These are phyloP conservation scores for Ceyx erithaca DNA, from an alignment of 2,797 vertebrate genomes.

Conservation along the genomic window DNA sequence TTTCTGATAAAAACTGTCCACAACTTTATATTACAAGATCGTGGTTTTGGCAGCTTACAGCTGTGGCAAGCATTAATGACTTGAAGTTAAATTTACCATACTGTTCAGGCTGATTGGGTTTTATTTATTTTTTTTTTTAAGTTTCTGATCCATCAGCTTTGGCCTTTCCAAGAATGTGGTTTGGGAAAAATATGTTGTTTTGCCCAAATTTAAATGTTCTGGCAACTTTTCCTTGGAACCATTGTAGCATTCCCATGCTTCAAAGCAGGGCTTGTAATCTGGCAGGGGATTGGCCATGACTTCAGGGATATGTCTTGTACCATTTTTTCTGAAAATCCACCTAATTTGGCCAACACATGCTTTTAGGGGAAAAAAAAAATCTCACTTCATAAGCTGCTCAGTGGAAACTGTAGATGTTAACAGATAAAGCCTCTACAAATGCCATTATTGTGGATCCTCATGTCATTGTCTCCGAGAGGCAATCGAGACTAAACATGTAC, in stretches of 20 bases:
- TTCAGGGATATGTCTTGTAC: slow-evolving; percentile 22
- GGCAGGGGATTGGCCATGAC: neutral
- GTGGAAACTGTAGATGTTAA: neutral
- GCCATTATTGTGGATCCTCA: neutral
- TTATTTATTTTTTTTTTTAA: neutral
- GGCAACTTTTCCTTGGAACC: slow-evolving; percentile 55
- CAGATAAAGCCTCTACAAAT: neutral
- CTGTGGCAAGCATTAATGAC: neutral
- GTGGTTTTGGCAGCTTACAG: neutral
- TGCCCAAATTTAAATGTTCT: slow-evolving; percentile 57
- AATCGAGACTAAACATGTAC: neutral
- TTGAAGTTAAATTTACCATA: slow-evolving; percentile 28
- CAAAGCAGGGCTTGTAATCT: slow-evolving; percentile 13
- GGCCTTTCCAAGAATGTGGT: slow-evolving; percentile 16
- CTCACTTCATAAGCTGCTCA: neutral
- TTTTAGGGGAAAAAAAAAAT: neutral
- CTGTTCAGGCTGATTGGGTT: slow-evolving; percentile 1
- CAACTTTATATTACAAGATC: neutral
- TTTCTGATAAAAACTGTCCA: neutral
- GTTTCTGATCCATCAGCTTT: slow-evolving; percentile 13
- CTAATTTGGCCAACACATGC: neutral
- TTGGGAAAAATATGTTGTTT: slow-evolving; percentile 26
- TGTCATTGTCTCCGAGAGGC: neutral
- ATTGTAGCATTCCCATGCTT: slow-evolving; percentile 47
- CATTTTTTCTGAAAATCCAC: slow-evolving; percentile 24